Conservation (phyloP, 2,888 invertebrate species). For the Rhingia rostrata region DNA sequence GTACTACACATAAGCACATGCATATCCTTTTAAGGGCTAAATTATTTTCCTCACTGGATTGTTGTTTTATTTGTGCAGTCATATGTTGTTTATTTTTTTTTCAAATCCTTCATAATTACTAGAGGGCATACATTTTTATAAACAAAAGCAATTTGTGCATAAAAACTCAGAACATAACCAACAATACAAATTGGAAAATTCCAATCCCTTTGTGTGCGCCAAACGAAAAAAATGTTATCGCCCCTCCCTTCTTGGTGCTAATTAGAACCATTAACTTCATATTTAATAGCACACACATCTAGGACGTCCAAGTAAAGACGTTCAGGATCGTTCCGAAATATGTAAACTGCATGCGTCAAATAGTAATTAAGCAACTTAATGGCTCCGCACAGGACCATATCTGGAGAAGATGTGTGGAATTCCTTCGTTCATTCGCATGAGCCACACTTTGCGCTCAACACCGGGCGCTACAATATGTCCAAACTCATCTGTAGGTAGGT, state of each 20-base stretch:
- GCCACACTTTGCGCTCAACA: slow-evolving; percentile 36
- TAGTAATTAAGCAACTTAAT: slow-evolving; percentile 69
- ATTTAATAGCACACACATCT: slow-evolving; percentile 1
- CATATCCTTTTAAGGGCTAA: too few relatives aligned
- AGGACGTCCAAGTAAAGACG: background rate
- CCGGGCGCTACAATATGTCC: slow-evolving; percentile 63
- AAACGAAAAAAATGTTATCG: slow-evolving; percentile 4
- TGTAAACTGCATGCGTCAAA: slow-evolving; percentile 22
- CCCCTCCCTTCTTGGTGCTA: slow-evolving; percentile 25
- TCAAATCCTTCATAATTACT: too few relatives aligned
- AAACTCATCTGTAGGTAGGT: slow-evolving; percentile 47
- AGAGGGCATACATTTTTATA: background rate
- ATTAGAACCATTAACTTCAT: slow-evolving; percentile 51
- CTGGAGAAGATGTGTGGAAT: slow-evolving; percentile 40
- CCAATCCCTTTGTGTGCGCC: background rate
- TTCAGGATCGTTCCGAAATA: slow-evolving; percentile 32
- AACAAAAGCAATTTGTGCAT: background rate
- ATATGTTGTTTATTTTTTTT: too few relatives aligned
- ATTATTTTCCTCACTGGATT: too few relatives aligned
- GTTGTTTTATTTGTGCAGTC: too few relatives aligned
- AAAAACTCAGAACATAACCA: background rate
- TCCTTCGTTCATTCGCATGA: slow-evolving; percentile 19
- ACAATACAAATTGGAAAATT: slow-evolving; percentile 23
- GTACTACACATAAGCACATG: too few relatives aligned
- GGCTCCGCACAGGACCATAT: slow-evolving; percentile 51